Evolutionary conservation across 2,888 invertebrate species (phyloP).

Genomic region (Folsomia candida): DNA sequence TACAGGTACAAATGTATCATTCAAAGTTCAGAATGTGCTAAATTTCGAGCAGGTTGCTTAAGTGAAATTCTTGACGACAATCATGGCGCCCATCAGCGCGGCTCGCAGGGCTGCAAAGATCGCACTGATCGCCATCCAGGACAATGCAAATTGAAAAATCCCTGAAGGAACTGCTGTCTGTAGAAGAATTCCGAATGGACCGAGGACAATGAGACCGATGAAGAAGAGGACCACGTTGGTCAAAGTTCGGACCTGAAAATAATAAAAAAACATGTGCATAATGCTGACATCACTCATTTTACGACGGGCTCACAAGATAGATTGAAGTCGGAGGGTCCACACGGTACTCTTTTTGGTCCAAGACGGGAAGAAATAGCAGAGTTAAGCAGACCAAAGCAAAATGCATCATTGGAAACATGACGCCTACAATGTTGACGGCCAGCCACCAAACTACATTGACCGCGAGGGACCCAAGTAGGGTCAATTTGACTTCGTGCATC

Average conservation of each 20-base stretch:
- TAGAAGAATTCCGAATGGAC: neutral
- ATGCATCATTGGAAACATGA: neutral
- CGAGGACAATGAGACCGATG: neutral
- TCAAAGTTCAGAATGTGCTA: too few relatives aligned
- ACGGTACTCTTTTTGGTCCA: conserved; percentile 1
- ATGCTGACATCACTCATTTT: neutral
- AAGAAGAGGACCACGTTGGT: neutral
- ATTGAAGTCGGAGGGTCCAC: neutral
- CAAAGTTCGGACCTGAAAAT: neutral
- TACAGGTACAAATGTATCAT: too few relatives aligned
- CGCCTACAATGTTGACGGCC: neutral
- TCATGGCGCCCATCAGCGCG: neutral
- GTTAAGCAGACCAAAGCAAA: neutral
- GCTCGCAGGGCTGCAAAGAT: neutral
- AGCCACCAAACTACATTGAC: neutral
- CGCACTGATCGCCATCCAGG: neutral
- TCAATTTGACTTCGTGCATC: neutral
- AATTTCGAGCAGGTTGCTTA: too few relatives aligned
- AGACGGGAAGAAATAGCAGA: neutral
- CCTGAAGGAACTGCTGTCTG: neutral
- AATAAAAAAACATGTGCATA: neutral
- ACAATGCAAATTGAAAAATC: neutral
- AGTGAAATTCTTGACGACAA: too few relatives aligned
- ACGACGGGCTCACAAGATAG: neutral
- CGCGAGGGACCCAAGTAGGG: neutral